Conservation (phyloP, 1,140 invertebrate species). For the Cyclargus thomasi region DNA sequence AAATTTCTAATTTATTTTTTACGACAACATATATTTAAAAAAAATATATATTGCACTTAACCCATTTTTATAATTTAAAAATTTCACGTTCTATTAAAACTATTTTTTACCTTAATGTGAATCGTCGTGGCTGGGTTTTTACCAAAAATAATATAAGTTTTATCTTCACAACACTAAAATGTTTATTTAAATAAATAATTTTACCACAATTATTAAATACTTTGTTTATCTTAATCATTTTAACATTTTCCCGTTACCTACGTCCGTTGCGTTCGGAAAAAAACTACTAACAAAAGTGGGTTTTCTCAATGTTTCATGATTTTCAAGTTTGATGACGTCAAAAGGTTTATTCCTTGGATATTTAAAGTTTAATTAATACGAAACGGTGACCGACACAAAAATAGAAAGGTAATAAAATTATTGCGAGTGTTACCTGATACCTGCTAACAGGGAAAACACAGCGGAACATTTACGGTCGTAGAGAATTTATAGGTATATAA, state of each 20-base stretch:
- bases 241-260: not conserved
- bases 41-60: too few species aligned
- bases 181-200: too few species aligned
- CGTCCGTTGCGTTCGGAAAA: not conserved
- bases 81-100: too few species aligned
- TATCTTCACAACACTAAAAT: too few species aligned
- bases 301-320: constrained; percentile 11
- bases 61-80: too few species aligned
- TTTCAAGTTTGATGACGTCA: constrained; percentile 5
- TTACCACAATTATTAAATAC: too few species aligned
- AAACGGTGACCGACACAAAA: not conserved
- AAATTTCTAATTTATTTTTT: too few species aligned
- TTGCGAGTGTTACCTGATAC: not conserved
- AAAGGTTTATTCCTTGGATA: not conserved
- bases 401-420: not conserved
- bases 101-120: too few species aligned
- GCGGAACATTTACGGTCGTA: not conserved
- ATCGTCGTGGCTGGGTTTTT: not conserved
- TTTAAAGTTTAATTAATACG: not conserved
- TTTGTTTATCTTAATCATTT: not conserved
- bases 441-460: not conserved
- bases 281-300: not conserved
- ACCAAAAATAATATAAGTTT: not conserved
- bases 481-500: too few species aligned
- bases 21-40: too few species aligned